phyloP scores from a whole-genome alignment of 2,797 vertebrate genomes.

The Dermochelys coriacea region DNA sequence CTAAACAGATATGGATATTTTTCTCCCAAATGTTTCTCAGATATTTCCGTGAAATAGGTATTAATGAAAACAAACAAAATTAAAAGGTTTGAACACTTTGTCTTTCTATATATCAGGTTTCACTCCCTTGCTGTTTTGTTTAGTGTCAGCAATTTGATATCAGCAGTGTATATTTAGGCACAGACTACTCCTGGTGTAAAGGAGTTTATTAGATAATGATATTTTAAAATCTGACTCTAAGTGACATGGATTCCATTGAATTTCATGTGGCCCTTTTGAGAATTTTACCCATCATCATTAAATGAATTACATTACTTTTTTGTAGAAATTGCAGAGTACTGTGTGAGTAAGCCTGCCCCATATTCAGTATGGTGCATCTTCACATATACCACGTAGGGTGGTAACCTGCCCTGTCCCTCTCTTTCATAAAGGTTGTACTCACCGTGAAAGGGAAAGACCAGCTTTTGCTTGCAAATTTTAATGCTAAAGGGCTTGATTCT shows the following conservation, averaged over 20 bases:
- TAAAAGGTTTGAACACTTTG: neutral
- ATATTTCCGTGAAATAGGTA: neutral
- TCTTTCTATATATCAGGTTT: neutral
- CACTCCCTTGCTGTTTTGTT: neutral
- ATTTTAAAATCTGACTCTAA: neutral
- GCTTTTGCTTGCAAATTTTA: slow-evolving; percentile 52
- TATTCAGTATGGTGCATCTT: neutral
- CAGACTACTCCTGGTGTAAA: neutral
- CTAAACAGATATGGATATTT: neutral
- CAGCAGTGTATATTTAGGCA: neutral
- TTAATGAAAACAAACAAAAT: neutral
- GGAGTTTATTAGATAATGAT: accelerated
- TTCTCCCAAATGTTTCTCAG: neutral
- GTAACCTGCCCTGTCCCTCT: slow-evolving; percentile 4
- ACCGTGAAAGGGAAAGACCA: slow-evolving; percentile 22
- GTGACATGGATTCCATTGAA: accelerated
- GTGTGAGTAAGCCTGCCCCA: neutral
- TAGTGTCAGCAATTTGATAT: neutral
- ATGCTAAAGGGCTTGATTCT: slow-evolving; percentile 16
- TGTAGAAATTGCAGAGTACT: neutral
- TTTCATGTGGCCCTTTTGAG: neutral
- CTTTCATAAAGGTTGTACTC: slow-evolving; percentile 46
- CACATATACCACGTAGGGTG: accelerated
- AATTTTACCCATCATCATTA: slow-evolving; percentile 50
- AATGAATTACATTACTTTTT: slow-evolving; percentile 48